Evolutionary conservation across 2,888 invertebrate species (phyloP), one percentile per base, ranked within the genome.

Genomic region (Podotricha telesiphe): DNA sequence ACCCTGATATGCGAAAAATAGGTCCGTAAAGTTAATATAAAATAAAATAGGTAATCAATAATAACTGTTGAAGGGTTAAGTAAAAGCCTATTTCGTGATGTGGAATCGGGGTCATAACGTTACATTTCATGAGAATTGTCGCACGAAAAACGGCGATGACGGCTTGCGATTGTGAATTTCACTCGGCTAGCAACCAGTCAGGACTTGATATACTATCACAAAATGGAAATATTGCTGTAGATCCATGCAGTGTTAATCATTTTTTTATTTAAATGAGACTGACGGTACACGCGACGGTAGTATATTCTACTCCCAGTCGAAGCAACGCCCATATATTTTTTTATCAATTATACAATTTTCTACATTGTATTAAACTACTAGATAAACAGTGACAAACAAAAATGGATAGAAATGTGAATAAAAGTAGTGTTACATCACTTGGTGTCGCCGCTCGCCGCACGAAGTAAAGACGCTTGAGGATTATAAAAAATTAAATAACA

Each of bases 91-190:
- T 82, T 77, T 77, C 79, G 81, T 83, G 79, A 76, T 73, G 73
- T 58, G 65, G 74, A 78, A 80, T 77, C 75, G 80, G 79, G 83
- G 82, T 83, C 80, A 82, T 74, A 77, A 78, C 77, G 79, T 78
- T 81, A 79, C 79, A 81, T 80, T 81, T 83, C 79, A 82, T 81
- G 80, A 79, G 80, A 84, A 79, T 74, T 77, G 78, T 78, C 78
- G 77, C 86, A 84, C 82, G 86, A 78, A 77, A 77, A 75, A 65
- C 69, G 71, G 78, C 78, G 79, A 76, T 78, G 82, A 80, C 79
- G 82, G 79, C 72, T 77, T 69, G 74, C 78, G 81, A 82, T 85
- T 82, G 79, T 84, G 76, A 67, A 65, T 65, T 68, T 42, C 51
- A 59, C 50, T 51, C 20, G 20, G 34, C 10, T 11, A 34, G 40